These are phyloP conservation scores for Phrynosoma blainvillii DNA, from an alignment of 2,113 vertebrate species.

Conservation along the genomic window DNA sequence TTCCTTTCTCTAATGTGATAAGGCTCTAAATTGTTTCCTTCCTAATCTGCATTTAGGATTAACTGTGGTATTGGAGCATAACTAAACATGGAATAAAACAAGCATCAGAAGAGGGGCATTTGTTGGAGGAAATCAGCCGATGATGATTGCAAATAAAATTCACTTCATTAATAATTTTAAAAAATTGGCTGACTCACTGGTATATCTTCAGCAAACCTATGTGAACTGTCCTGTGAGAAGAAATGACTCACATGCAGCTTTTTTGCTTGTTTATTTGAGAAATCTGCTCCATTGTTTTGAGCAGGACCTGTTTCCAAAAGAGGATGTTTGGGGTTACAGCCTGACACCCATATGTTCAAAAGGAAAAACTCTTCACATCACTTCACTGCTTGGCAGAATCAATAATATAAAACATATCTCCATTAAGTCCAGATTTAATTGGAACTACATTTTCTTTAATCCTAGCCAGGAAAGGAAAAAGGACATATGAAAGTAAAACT, in stretches of 20 bases:
- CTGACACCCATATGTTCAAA: background rate
- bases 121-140: too few relatives aligned
- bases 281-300: background rate
- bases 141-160: too few relatives aligned
- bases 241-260: background rate
- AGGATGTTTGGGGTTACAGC: background rate
- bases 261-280: background rate
- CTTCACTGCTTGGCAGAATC: conserved; percentile 55
- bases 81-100: too few relatives aligned
- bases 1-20: too few relatives aligned
- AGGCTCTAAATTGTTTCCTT: too few relatives aligned
- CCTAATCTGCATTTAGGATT: too few relatives aligned
- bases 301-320: background rate
- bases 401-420: conserved; percentile 75
- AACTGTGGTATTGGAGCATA: too few relatives aligned
- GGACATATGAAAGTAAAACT: conserved; percentile 37
- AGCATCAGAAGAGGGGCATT: too few relatives aligned
- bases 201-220: too few relatives aligned
- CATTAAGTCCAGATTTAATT: conserved; percentile 64
- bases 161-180: too few relatives aligned
- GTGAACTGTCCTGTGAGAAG: background rate
- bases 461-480: conserved; percentile 49
- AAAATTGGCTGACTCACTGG: background rate
- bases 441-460: conserved; percentile 65
- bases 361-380: conserved; percentile 37